Base-by-base conservation (phyloP, 2,888 invertebrate species). In the Lycocerus yunnanus region DNA sequence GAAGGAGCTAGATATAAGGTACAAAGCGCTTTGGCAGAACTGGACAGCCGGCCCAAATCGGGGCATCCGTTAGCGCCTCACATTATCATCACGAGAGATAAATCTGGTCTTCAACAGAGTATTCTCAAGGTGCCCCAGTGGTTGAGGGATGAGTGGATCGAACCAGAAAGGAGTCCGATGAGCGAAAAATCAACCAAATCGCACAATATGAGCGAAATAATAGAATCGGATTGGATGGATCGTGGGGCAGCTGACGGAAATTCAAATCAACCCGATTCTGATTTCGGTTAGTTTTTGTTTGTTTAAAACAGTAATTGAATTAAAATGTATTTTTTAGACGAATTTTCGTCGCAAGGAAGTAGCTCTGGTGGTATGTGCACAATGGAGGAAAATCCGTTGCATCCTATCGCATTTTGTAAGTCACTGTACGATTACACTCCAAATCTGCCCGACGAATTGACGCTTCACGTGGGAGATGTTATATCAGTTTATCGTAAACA, bases 1-100 rank as follows among this genome's bases (percentile, higher is more conserved):
- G 97, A 97, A 87, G 97, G 97, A 3, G 93, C 96, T 11, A 91
- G 95, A 80, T 95, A 93, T 85, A 97, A 98, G 88, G 92, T 97
- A 65, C 93, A 95, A 72, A 92, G 93, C 68, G 94, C 94, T 21
- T 87, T 97, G 68, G 92, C 93, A 71, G 96, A 96, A 84, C 86
- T 97, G 77, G 96, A 97, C 84, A 93, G 93, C 80, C 90, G 93
- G 78, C 92, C 94, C 15, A 90, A 93, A 75, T 91, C 91, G 11
- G 92, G 93, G 70, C 96, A 97, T 88, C 95, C 96, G 0, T 88
- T 97, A 75, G 92, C 95, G 1, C 91, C 94, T 59, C 96, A 97
- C 85, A 96, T 97, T 84, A 93, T 96, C 83, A 91, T 95, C 15
- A 92, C 95, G 0, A 91, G 96, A 80, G 97, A 98, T 86, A 95